Evolutionary conservation across 2,797 vertebrate genomes (phyloP), one percentile per base, ranked within the genome.

Genomic region (Parotocinclus haroldoi): DNA sequence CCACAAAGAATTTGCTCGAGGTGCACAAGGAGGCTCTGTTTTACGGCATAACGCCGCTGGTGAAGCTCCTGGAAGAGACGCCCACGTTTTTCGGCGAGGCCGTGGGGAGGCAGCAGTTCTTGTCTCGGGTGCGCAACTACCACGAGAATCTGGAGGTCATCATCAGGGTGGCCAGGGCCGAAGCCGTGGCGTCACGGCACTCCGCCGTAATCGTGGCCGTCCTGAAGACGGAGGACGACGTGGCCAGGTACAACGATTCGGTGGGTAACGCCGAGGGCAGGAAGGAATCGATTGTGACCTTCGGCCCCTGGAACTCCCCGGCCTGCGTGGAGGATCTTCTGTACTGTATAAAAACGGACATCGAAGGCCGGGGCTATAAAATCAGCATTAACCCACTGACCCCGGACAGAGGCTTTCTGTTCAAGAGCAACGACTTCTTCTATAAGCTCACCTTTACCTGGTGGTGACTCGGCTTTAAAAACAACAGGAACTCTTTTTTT

Each of bases 71-170:
- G 52, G 94, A 95, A 72, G 94, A 97, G 10, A 90, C 77, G 0
- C 94, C 95, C 0, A 85, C 81, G 80, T 82, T 96, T 61, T 99
- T 97, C 0, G 95, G 96, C 0, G 95, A 98, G 79, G 71, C 87
- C 0, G 92, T 98, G 58, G 94, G 91, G 0, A 83, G 95, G 61
- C 93, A 90, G 82, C 95, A 95, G 82, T 97, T 99, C 48, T 78
- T 96, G 55, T 85, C 93, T 62, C 84, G 88, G 0, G 92, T 98
- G 38, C 94, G 92, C 0, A 90, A 85, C 78, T 99, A 98, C 86
- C 85, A 78, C 0, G 96, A 98, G 81, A 97, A 94, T 83, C 92
- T 98, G 0, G 94, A 98, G 84, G 91, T 98, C 60, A 90, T 97
- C 85, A 90, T 96, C 44, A 92, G 88, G 49, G 90, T 98, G 0